A percentile compares a stretch with the other conserved stretches of the same genome.
Evolutionary conservation across 1,140 invertebrate species (phyloP).

Genomic region (Atta colombica): DNA sequence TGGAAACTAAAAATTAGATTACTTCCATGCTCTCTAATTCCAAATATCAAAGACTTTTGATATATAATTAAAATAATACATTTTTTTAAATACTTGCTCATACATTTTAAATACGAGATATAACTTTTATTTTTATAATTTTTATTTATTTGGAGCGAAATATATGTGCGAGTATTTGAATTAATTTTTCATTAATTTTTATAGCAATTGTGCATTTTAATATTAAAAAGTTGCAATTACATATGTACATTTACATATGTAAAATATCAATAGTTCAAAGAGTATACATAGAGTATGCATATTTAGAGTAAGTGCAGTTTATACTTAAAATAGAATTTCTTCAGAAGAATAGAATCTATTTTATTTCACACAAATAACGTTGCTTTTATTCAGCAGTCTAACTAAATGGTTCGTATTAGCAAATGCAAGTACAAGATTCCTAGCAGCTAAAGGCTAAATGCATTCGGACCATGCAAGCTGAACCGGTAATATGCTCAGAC

Average conservation of each 20-base stretch:
- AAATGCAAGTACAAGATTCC: conserved; percentile 30
- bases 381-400: conserved; percentile 14
- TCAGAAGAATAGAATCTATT: not conserved
- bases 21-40: not conserved
- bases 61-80: not conserved
- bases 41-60: not conserved
- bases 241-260: not conserved
- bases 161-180: not conserved
- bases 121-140: not conserved
- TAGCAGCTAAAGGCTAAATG: conserved; percentile 18
- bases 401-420: conserved; percentile 15
- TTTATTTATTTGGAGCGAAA: not conserved
- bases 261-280: not conserved
- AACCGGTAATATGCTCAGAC: conserved; percentile 16
- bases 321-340: conserved; percentile 11
- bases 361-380: conserved; percentile 20
- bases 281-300: not conserved
- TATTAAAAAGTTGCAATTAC: not conserved
- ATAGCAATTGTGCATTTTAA: not conserved
- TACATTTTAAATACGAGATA: not conserved
- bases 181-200: not conserved
- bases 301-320: conserved; percentile 12
- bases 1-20: not conserved
- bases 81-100: not conserved
- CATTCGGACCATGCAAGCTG: not conserved